Evolutionary conservation across 1,140 invertebrate species (phyloP), one percentile per base, ranked within the genome.

Genomic region (Ceratina australensis): DNA sequence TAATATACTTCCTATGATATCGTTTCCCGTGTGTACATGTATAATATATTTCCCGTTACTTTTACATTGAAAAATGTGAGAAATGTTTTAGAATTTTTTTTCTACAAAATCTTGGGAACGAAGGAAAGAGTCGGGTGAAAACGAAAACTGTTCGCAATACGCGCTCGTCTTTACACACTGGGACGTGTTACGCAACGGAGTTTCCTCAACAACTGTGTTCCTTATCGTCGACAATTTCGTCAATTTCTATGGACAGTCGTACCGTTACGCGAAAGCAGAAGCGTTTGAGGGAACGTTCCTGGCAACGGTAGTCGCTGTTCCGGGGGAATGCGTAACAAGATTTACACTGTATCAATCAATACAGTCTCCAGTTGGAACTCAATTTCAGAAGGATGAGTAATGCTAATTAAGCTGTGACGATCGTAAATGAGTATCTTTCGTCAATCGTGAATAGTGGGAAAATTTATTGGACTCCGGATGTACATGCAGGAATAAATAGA

Each of bases 181-280:
- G 67, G 66, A 52, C 8, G 20, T 69, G n/a, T 65, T 54, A 50
- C 64, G 61, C 56, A 63, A 63, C 64, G 63, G 68, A 71, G 56
- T 49, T 64, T 68, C 60, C 59, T 66, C 24, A 20, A 28, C 42
- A 61, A 42, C 33, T 42, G 33, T 42, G 16, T 42, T 13, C 24
- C 49, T 50, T 54, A 16, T 50, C 18, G 42, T 26, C 68, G 60
- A 52, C 69, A 59, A 78, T 84, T 73, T 78, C 52, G 65, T 73
- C 79, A 84, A 81, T 84, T 78, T 78, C 69, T 5, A 12, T 20
- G 56, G 50, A n/a, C 20, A 57, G 16, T 26, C 49, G 67, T 80
- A 67, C 83, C 82, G 83, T 84, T 84, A 84, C 15, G 26, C 42
- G 78, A 76, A 63, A 66, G 26, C 47, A 20, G 22, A 68, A 20